These are phyloP conservation scores for Saccopteryx bilineata DNA, from an alignment of 2,113 vertebrate genomes.

Conservation along the genomic window DNA sequence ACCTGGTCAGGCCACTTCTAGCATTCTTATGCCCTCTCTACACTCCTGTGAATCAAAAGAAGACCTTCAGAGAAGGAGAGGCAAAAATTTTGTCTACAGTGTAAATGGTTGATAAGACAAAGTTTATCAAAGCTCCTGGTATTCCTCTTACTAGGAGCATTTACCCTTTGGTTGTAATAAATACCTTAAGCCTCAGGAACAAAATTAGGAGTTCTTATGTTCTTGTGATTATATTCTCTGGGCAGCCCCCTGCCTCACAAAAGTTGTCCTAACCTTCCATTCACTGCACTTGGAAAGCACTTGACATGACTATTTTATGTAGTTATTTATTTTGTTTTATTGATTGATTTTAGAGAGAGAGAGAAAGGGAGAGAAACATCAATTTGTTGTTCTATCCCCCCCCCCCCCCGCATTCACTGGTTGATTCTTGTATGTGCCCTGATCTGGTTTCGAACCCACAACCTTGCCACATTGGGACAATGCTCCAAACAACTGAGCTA, in stretches of 20 bases:
- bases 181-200: not conserved
- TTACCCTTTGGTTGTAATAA: conserved; percentile 38
- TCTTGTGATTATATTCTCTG: not conserved
- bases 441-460: no score
- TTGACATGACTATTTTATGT: not conserved
- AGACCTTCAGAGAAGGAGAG: not conserved
- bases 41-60: not conserved
- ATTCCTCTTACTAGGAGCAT: not conserved
- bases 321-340: no score
- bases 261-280: not conserved
- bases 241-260: not conserved
- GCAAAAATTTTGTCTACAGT: conserved; percentile 19
- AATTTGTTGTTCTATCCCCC: no score
- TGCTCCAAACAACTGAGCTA: no score
- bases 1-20: not conserved
- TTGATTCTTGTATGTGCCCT: no score
- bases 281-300: not conserved
- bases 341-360: no score
- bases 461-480: no score
- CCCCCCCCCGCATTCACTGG: no score
- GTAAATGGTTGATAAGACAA: not conserved
- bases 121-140: not conserved
- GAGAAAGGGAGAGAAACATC: no score
- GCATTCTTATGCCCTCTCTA: not conserved
- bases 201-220: not conserved